These are phyloP conservation scores for Blomia tropicalis DNA, from an alignment of 2,888 invertebrate species.

Conservation along the genomic window DNA sequence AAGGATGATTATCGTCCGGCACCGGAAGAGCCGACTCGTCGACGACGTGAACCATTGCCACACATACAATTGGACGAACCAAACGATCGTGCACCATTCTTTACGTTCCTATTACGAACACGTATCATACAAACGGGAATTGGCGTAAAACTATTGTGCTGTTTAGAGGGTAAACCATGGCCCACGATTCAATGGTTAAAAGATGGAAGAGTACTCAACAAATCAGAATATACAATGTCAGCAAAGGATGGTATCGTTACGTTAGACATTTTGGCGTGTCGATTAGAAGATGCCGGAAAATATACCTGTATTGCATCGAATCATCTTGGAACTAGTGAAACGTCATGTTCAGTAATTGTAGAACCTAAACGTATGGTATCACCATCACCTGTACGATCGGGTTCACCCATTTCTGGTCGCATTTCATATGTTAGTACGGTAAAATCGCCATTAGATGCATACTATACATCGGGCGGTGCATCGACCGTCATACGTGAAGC, in stretches of 20 bases:
- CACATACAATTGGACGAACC: constrained; percentile 73
- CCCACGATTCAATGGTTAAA: constrained; percentile 71
- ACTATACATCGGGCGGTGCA: constrained; percentile 1
- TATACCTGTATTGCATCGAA: constrained; percentile 88
- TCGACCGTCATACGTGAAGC: constrained; percentile 2
- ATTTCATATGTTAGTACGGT: not conserved
- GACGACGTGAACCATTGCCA: constrained; percentile 28
- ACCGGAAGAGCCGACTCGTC: constrained; percentile 36
- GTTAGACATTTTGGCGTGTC: constrained; percentile 86
- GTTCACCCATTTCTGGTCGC: not conserved
- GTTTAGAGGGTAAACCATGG: constrained; percentile 81
- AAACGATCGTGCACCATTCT: constrained; percentile 78
- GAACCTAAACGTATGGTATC: constrained; percentile 39
- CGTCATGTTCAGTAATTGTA: constrained; percentile 82
- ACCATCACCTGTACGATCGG: not conserved
- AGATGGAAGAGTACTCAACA: constrained; percentile 74
- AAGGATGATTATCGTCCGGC: constrained; percentile 44
- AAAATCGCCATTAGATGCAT: not conserved
- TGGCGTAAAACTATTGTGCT: constrained; percentile 92
- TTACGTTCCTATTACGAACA: constrained; percentile 95
- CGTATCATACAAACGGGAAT: constrained; percentile 85
- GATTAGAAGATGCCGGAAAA: constrained; percentile 85
- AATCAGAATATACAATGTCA: constrained; percentile 74
- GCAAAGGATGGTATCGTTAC: constrained; percentile 89
- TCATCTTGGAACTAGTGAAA: constrained; percentile 83